Conservation (phyloP, 2,113 vertebrate species). For the Melanotaenia duboulayi region DNA sequence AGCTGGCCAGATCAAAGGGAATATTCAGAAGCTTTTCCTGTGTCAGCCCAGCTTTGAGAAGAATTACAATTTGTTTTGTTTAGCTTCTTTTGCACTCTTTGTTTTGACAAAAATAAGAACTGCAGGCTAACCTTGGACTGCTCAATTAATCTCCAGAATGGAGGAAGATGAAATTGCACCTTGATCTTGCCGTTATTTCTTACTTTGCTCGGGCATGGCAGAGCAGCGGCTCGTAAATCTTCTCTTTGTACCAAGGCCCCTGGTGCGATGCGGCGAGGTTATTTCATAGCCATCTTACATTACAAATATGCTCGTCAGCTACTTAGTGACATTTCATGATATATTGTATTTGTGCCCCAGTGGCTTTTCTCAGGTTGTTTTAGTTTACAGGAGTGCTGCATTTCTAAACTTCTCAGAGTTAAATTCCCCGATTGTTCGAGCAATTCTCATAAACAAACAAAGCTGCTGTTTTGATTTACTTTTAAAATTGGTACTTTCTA, state of each 20-base stretch:
- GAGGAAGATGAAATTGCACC: slow-evolving; percentile 14
- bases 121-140: not conserved
- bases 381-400: not conserved
- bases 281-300: not conserved
- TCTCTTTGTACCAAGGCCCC: slow-evolving; percentile 10
- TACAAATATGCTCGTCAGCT: slow-evolving; percentile 34
- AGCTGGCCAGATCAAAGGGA: slow-evolving; percentile 59
- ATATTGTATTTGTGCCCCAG: not conserved
- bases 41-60: not conserved
- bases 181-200: slow-evolving; percentile 39
- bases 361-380: slow-evolving; percentile 14
- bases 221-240: slow-evolving; percentile 29
- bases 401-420: not conserved
- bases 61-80: slow-evolving; percentile 5
- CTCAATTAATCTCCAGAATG: not conserved
- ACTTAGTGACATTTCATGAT: slow-evolving; percentile 1
- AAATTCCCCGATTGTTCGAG: no score
- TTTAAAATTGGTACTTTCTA: not conserved
- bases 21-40: slow-evolving; percentile 42
- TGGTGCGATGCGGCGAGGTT: slow-evolving; percentile 15
- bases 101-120: not conserved
- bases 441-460: not conserved
- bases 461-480: not conserved
- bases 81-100: slow-evolving; percentile 5
- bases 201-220: slow-evolving; percentile 1